Evolutionary conservation across 2,888 invertebrate genomes (phyloP), one percentile per base, ranked within the genome.

Genomic region (Agonopterix arenella): DNA sequence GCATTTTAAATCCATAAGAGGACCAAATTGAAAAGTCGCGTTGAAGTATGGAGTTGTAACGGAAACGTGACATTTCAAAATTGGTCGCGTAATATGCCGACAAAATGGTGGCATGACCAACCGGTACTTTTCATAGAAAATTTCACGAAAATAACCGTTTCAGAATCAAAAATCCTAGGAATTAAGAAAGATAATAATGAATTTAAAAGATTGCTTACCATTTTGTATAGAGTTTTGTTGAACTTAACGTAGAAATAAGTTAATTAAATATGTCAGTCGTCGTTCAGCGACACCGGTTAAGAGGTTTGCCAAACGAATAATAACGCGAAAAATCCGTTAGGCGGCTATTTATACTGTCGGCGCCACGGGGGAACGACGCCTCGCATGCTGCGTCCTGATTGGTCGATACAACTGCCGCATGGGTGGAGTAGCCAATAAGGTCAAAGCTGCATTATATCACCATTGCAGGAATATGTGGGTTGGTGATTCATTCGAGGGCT

Each of bases 221-320:
- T 89, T 83, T 88, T 89, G 79, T 66, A 66, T 80, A 68, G 80
- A 80, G 84, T 81, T 84, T 71, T 80, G 78, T 81, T 72, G 76
- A 78, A 81, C 83, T 85, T 83, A 83, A 64, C 66, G 79, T 80
- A 84, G 67, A 76, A 77, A 81, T 83, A 85, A 84, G 73, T 84
- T 83, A 86, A 63, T 61, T 75, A 80, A 81, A 68, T 66, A 62
- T 59, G 56, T 84, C 84, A 84, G 84, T 88, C 81, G 80, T 80
- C 90, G 90, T 91, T 90, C 90, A 84, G 90, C 89, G 78, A 73
- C 80, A 91, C 92, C 92, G 89, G 92, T 89, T 84, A 93, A 91
- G 93, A 88, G 91, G 92, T 90, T 91, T 90, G 89, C 91, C 91
- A 90, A 93, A 93, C 92, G 91, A 90, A 90, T 89, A 84, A 84